phyloP scores from a whole-genome alignment of 2,888 invertebrate species.

The Agrotis ipsilon region DNA sequence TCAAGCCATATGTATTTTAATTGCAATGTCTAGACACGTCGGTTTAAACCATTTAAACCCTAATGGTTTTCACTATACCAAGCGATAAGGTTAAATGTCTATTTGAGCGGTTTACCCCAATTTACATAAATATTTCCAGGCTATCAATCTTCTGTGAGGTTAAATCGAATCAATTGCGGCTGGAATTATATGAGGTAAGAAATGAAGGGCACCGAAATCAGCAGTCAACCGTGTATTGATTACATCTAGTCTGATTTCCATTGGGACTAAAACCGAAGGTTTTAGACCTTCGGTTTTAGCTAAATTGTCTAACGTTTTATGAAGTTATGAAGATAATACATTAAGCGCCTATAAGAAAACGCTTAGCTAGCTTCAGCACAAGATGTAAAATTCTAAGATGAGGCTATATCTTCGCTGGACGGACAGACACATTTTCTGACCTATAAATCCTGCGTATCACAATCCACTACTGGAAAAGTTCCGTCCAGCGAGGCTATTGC shows the following conservation, averaged over 20 bases:
- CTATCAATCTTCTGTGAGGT: slow-evolving; percentile 36
- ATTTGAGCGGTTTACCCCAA: slow-evolving; percentile 32
- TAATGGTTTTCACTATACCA: slow-evolving; percentile 19
- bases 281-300: no score
- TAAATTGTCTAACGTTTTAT: neutral
- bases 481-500: no score
- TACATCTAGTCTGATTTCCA: slow-evolving; percentile 30
- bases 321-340: neutral
- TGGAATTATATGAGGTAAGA: slow-evolving; percentile 24
- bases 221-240: slow-evolving; percentile 22
- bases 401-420: neutral
- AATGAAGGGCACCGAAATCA: slow-evolving; percentile 31
- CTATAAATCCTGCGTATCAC: neutral
- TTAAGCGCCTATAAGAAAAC: neutral
- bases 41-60: slow-evolving; percentile 17
- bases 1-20: slow-evolving; percentile 14
- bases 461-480: no score
- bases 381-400: neutral
- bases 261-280: slow-evolving; percentile 6
- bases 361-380: neutral
- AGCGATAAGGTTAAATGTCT: slow-evolving; percentile 28
- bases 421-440: neutral
- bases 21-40: slow-evolving; percentile 9
- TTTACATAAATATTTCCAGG: slow-evolving; percentile 44
- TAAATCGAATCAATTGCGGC: slow-evolving; percentile 37